These are phyloP conservation scores for Illadopsis cleaveri DNA, from an alignment of 2,113 vertebrate genomes.

Conservation along the genomic window DNA sequence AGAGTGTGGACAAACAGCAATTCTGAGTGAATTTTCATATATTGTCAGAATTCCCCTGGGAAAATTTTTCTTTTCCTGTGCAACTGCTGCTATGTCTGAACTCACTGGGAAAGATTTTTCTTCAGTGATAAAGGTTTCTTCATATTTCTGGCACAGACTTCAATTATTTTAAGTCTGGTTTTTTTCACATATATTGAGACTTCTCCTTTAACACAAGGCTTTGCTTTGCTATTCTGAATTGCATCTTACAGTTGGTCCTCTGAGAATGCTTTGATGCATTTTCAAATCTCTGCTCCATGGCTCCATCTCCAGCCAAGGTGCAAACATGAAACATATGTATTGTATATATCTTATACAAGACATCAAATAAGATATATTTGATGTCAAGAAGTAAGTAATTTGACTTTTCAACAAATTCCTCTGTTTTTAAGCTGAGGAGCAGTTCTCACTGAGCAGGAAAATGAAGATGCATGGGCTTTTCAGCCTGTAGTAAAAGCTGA, in stretches of 20 bases:
- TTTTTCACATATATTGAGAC: not conserved
- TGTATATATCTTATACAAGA: not conserved
- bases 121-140: not conserved
- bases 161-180: not conserved
- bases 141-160: not conserved
- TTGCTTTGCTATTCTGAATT: not conserved
- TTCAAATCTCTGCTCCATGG: not conserved
- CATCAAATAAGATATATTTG: not conserved
- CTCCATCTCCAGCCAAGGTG: not conserved
- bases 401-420: not conserved
- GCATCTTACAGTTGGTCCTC: not conserved
- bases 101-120: not conserved
- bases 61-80: not conserved
- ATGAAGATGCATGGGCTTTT: not conserved
- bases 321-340: not conserved
- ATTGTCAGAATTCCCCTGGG: not conserved
- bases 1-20: not conserved
- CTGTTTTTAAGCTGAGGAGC: not conserved
- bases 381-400: not conserved
- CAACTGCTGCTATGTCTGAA: not conserved
- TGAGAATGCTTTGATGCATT: not conserved
- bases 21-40: not conserved
- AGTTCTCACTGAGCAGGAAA: not conserved
- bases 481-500: not conserved
- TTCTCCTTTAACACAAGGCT: not conserved